These are phyloP conservation scores for Leptarthrus brevirostris DNA, from an alignment of 2,888 invertebrate genomes.

Conservation along the genomic window DNA sequence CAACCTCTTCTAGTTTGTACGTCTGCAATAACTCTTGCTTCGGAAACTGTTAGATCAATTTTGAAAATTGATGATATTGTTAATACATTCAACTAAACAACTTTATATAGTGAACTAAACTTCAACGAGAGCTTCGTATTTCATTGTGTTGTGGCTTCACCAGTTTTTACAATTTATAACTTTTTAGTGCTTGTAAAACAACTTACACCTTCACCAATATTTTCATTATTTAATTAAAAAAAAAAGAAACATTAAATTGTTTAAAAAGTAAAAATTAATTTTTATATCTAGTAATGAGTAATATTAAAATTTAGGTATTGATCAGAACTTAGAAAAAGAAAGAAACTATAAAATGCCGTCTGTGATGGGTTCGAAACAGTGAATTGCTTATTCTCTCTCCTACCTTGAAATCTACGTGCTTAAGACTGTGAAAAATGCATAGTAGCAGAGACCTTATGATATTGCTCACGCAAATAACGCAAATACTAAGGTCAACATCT, in stretches of 20 bases:
- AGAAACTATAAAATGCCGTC: too few species aligned
- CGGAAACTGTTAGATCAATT: constrained; percentile 97
- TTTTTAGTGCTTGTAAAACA: constrained; percentile 16
- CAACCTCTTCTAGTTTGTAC: constrained; percentile 94
- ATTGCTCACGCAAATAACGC: too few species aligned
- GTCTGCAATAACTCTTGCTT: constrained; percentile 91
- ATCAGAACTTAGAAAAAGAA: too few species aligned
- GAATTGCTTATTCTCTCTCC: too few species aligned
- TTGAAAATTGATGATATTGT: constrained; percentile 99
- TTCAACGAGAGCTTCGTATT: not conserved
- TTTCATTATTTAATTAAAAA: constrained; percentile 43
- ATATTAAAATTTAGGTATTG: too few species aligned
- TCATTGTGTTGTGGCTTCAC: constrained; percentile 6
- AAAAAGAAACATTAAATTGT: constrained; percentile 35
- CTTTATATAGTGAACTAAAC: not conserved
- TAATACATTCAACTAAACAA: constrained; percentile 14
- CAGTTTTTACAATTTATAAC: not conserved
- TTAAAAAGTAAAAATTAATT: too few species aligned
- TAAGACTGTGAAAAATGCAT: too few species aligned
- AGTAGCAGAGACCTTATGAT: too few species aligned
- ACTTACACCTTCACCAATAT: constrained; percentile 22
- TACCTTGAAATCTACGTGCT: too few species aligned
- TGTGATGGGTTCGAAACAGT: too few species aligned
- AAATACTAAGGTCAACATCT: too few species aligned
- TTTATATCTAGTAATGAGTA: too few species aligned